Conservation (phyloP, 2,113 vertebrate species). For the Mellivora capensis region DNA sequence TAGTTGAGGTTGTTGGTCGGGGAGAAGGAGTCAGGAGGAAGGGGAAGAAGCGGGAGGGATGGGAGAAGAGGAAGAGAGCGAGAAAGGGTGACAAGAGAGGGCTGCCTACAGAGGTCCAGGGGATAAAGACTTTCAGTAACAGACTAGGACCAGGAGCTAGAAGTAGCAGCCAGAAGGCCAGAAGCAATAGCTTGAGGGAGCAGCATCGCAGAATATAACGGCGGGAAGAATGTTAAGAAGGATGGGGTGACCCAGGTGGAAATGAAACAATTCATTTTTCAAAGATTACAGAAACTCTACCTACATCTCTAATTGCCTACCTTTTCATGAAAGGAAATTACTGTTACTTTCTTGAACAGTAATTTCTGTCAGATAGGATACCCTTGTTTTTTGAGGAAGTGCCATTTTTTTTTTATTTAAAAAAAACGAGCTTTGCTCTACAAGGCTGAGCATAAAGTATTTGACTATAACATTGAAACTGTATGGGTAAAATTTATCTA, state of each 20-base stretch:
- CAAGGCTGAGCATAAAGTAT: not conserved
- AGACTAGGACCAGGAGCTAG: not conserved
- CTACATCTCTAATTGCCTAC: slow-evolving; percentile 46
- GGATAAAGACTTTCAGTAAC: not conserved
- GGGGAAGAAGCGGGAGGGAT: too few species aligned
- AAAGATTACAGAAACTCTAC: slow-evolving; percentile 34
- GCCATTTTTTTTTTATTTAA: not conserved
- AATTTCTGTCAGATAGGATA: slow-evolving; percentile 43
- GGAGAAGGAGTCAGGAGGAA: not conserved
- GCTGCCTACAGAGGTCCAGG: not conserved
- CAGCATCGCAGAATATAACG: not conserved
- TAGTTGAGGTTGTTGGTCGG: not conserved
- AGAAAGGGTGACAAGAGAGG: not conserved
- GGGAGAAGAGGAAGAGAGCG: too few species aligned
- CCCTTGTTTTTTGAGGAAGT: not conserved
- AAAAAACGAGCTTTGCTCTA: slow-evolving; percentile 43
- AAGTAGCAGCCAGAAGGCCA: not conserved
- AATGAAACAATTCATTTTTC: slow-evolving; percentile 16
- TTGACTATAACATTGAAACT: not conserved
- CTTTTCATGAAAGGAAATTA: slow-evolving; percentile 56
- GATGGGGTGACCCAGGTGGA: not conserved
- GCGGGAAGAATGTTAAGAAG: not conserved
- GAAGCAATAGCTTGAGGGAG: not conserved
- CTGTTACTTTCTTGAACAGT: slow-evolving; percentile 58
- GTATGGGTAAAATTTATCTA: slow-evolving; percentile 25